Percentiles rank a stretch among this genome's conserved stretches.
Evolutionary conservation across 2,797 vertebrate genomes (phyloP).

Genomic region (Urophycis tenuis): DNA sequence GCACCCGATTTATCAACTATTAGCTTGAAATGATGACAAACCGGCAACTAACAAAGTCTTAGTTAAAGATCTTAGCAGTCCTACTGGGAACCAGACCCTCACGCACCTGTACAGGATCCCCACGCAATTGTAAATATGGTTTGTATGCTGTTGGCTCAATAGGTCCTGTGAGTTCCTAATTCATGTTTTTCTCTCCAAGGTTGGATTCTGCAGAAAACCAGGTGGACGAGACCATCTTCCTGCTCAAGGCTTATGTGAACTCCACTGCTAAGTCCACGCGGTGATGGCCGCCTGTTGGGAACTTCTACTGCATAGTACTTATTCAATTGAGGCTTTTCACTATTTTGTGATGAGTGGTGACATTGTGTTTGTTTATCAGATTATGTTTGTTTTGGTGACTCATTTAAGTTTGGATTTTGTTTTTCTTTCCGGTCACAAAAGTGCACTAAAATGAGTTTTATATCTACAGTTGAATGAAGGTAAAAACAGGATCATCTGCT

Average conservation of each 20-base stretch:
- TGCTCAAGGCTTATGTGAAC: slow-evolving; percentile 80
- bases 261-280: slow-evolving; percentile 49
- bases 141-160: not conserved
- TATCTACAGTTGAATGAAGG: slow-evolving; percentile 30
- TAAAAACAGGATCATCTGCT: slow-evolving; percentile 23
- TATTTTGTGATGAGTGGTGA: slow-evolving; percentile 14
- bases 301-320: not conserved
- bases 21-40: too few species aligned
- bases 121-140: not conserved
- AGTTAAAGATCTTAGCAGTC: too few species aligned
- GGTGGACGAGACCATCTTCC: slow-evolving; percentile 92
- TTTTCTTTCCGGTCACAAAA: slow-evolving; percentile 34
- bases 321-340: not conserved
- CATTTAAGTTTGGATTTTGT: slow-evolving; percentile 13
- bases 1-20: too few species aligned
- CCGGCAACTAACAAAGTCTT: too few species aligned
- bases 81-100: too few species aligned
- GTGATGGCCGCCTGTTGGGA: slow-evolving; percentile 31
- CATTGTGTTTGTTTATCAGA: slow-evolving; percentile 37
- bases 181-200: slow-evolving; percentile 56
- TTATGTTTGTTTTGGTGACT: not conserved
- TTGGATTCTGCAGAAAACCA: slow-evolving; percentile 93
- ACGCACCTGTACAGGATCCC: not conserved
- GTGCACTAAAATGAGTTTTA: not conserved
- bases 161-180: not conserved